Evolutionary conservation across 2,797 vertebrate species (phyloP), one percentile per base, ranked within the genome.

Genomic region (Chrysocyon brachyurus): DNA sequence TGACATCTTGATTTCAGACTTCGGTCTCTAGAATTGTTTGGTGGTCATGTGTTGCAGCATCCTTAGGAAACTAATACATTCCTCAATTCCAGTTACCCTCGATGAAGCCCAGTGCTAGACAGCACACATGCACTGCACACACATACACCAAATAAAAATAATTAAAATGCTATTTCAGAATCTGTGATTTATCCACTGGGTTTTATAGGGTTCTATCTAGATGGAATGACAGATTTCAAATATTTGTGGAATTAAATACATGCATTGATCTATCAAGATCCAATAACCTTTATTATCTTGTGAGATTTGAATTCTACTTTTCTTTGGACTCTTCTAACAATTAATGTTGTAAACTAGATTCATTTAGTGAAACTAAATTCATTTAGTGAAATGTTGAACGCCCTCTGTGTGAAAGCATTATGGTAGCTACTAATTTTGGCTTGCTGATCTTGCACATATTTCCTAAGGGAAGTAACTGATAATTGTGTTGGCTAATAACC

Each of bases 281-380:
- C 15, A 73, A 21, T 82, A 72, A 54, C 36, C 12, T 64, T 90
- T 72, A 21, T 75, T 92, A 78, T 26, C 26, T 79, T 87, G 19
- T 52, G 54, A 94, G 16, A 66, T 94, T 90, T 92, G 92, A 92
- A 72, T 90, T 90, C 4, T 82, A 28, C 28, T 92, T 31, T 95
- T 90, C n/a, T 87, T 87, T 82, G 26, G 36, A 77, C 6, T 9
- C 88, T 75, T 95, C 52, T 90, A 75, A 81, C 63, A 79, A 15
- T 96, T 95, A 64, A 75, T 91, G 87, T 36, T 85, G 28, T 90
- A 88, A 87, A 56, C 31, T 89, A 88, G 46, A 95, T 94, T 81
- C 31, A 70, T 63, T 94, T 61, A 73, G 12, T 57, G 78, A 46
- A 87, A 56, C 31, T 89, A 88, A 36, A 95, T 94, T 81, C 31